Evolutionary conservation across 1,140 invertebrate species (phyloP).

Genomic region (Harpegnathos saltator): DNA sequence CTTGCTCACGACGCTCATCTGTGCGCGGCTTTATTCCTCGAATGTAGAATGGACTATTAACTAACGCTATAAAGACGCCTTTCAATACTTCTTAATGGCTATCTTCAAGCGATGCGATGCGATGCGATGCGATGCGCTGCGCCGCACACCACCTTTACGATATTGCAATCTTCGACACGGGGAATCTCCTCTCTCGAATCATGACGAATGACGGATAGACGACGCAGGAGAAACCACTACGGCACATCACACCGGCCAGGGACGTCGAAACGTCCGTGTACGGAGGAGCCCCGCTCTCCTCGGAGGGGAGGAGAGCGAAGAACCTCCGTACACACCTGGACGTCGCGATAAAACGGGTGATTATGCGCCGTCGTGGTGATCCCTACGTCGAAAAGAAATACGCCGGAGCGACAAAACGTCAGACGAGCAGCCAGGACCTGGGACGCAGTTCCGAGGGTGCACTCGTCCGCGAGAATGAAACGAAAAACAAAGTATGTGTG

Average conservation of each 20-base stretch:
- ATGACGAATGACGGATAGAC: slow-evolving; percentile 68
- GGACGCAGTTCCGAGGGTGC: slow-evolving; percentile 29
- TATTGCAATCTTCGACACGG: slow-evolving; percentile 47
- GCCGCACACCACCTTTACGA: slow-evolving; percentile 24
- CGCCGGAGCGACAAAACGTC: not conserved
- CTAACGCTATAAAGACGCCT: slow-evolving; percentile 50
- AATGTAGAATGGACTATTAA: slow-evolving; percentile 57
- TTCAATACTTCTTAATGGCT: slow-evolving; percentile 47
- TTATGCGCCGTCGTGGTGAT: slow-evolving; percentile 72
- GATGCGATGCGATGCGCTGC: not conserved
- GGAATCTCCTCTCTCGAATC: slow-evolving; percentile 42
- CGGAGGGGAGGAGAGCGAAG: not conserved
- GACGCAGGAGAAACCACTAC: slow-evolving; percentile 77
- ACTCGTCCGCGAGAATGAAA: slow-evolving; percentile 51
- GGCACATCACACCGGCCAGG: slow-evolving; percentile 80
- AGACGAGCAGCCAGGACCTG: not conserved
- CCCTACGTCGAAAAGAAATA: slow-evolving; percentile 69
- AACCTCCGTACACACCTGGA: slow-evolving; percentile 39
- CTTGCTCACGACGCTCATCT: slow-evolving; percentile 16
- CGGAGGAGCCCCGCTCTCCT: not conserved
- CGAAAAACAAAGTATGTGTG: slow-evolving; percentile 11
- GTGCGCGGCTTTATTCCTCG: slow-evolving; percentile 22
- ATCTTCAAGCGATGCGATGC: slow-evolving; percentile 25
- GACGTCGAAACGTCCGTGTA: slow-evolving; percentile 20
- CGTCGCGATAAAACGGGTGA: slow-evolving; percentile 68